Evolutionary conservation across 2,113 vertebrate species (phyloP), one percentile per base, ranked within the genome.

Genomic region (Phaethornis superciliosus): DNA sequence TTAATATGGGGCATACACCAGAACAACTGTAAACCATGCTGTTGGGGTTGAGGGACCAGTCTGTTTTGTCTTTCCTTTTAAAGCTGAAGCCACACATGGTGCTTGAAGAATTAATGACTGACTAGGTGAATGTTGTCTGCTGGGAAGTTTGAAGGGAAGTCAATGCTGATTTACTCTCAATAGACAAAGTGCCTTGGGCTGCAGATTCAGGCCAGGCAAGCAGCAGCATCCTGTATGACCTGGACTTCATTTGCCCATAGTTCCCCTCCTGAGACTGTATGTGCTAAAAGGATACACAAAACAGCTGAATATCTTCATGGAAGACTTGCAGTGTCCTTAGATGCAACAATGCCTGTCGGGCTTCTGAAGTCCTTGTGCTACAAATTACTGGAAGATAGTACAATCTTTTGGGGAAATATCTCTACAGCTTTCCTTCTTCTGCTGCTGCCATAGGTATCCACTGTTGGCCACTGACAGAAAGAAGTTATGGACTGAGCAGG

Each of bases 31-130:
- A 83, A 74, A 30, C 23, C 54, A 2, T n/a, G 30, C 64, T 83
- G 58, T 14, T 90, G 72, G 63, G 64, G 27, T 16, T 70, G 58
- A 91, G 23, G 37, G 22, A 56, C 24, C 23, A 64, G 28, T 15
- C 7, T 83, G 70, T 82, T 64, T 47, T 47, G 17, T 40, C 46
- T 65, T 67, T 22, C 62, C n/a, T 54, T 95, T 60, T 79, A 56
- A 52, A 68, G 40, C 37, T 55, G 58, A 89, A 81, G 46, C 6
- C 33, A 24, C 18, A 52, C 23, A 56, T 26, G 35, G 2, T 0
- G 3, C 85, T 85, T 93, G 65, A 93, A 95, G 93, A 96, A 52
- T 58, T 68, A 46, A 89, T 84, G 69, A 32, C 60, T 78, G 65
- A 6, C 55, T 22, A 37, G 22, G 49, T 92, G 40, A 85, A 49